These are phyloP conservation scores for Cyanoramphus novaezelandiae DNA, from an alignment of 2,113 vertebrate genomes.

Conservation along the genomic window DNA sequence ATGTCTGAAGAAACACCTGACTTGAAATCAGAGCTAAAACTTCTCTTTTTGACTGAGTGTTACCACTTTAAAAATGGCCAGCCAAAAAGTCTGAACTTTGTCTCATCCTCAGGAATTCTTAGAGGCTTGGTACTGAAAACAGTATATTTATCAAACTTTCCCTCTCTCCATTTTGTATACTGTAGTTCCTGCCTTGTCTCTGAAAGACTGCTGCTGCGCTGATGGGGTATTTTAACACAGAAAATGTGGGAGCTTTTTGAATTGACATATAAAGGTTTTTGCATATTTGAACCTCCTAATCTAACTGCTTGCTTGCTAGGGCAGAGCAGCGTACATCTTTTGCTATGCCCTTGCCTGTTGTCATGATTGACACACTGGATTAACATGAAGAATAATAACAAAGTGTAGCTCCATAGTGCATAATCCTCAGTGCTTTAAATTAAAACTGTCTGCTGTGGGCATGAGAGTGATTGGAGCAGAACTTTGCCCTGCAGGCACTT, in stretches of 20 bases:
- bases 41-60: background rate
- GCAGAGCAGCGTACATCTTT: background rate
- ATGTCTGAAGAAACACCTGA: background rate
- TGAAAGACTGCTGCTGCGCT: background rate
- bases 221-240: background rate
- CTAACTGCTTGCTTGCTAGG: background rate
- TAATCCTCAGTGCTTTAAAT: background rate
- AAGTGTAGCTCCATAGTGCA: background rate
- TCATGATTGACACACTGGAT: background rate
- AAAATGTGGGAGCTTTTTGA: background rate
- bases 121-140: background rate
- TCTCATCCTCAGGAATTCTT: background rate
- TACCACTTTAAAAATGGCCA: background rate
- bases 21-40: background rate
- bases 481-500: background rate
- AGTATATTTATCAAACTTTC: background rate
- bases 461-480: background rate
- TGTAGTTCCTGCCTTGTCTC: background rate
- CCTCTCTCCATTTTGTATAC: background rate
- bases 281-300: background rate
- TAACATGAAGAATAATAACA: background rate
- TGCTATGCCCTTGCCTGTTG: background rate
- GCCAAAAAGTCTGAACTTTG: background rate
- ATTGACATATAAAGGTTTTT: background rate
- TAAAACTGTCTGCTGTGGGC: background rate